Conservation (phyloP, 2,113 vertebrate species). For the Notarius quadriscutis region DNA sequence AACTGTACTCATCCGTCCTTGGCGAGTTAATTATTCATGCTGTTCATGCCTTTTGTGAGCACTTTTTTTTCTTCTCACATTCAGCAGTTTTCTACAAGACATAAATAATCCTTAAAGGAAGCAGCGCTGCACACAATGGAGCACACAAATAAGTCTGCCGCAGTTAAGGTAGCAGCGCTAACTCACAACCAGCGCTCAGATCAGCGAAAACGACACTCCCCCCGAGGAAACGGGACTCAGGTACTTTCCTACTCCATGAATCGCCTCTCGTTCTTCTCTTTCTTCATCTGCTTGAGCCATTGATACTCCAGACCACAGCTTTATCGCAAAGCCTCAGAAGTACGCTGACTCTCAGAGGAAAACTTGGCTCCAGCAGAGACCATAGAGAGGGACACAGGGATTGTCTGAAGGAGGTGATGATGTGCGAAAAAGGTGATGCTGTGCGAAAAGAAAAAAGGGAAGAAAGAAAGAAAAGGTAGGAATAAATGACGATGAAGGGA, state of each 20-base stretch:
- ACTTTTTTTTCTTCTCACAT: conserved; percentile 17
- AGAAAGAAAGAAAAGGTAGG: background rate
- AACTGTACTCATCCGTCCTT: conserved; percentile 34
- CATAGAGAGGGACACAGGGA: too few relatives aligned
- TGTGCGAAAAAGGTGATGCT: background rate
- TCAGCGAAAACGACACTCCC: conserved; percentile 45
- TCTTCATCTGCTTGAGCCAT: background rate
- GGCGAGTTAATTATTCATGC: conserved; percentile 49
- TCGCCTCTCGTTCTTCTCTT: conserved; percentile 2
- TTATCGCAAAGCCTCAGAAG: conserved; percentile 36
- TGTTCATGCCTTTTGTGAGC: conserved; percentile 47
- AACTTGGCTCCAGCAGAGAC: conserved; percentile 10
- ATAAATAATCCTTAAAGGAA: conserved; percentile 38
- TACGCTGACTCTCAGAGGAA: conserved; percentile 28
- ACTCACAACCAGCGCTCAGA: conserved; percentile 63
- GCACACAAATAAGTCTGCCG: conserved; percentile 12
- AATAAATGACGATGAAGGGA: background rate
- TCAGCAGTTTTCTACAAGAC: conserved; percentile 30
- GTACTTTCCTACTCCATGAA: conserved; percentile 6
- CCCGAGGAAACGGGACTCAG: conserved; percentile 57
- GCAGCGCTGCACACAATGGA: conserved; percentile 9
- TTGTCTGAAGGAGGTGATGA: too few relatives aligned
- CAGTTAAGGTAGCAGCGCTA: conserved; percentile 54
- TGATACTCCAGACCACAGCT: background rate
- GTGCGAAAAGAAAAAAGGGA: background rate